Evolutionary conservation across 2,797 vertebrate species (phyloP), one percentile per base, ranked within the genome.

Genomic region (Babyrousa celebensis): DNA sequence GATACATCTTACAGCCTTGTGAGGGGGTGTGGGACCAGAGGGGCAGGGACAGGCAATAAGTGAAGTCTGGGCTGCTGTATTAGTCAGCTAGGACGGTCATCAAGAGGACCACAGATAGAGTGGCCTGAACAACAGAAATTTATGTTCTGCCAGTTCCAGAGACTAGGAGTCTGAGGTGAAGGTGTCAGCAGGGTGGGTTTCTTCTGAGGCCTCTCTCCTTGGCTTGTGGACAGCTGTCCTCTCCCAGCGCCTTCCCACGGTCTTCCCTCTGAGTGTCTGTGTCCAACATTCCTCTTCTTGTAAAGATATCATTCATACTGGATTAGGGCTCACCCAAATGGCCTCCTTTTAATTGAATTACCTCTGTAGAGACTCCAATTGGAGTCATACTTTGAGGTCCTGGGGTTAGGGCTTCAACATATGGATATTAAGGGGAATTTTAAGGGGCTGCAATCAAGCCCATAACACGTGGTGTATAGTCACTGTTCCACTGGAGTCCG

Each of bases 341-440:
- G 36, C 25, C 12, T 91, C 9, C 32, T 6, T 65, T 94, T 58
- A 86, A 68, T 62, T 25, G 71, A 91, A 10, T 56, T 71, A 72
- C 12, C 29, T 87, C 43, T 94, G 62, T 36, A 70, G 79, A 83
- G 67, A 71, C 17, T 71, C 54, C 25, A 92, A 89, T 77, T 23
- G 63, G 1, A 40, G 27, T 40, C 62, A 32, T 15, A 23, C 9
- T 70, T n/a, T 62, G 40, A 54, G 54, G 4, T n/a, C 11, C 23
- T 36, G 3, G 15, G 15, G 6, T 62, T 27, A 70, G 43, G 11
- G 62, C 1, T 29, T 92, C 15, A 70, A 56, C 17, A 21, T 15
- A 40, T 3, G 0, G 18, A 78, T 60, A 17, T 29, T 3, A 36
- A 25, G 10, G 5, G 16, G 36, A 23, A 71, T 48, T 23, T 36